phyloP scores from a whole-genome alignment of 30 jellyfish, hydroid and myxozoan genomes.

The Aurelia aurita region DNA sequence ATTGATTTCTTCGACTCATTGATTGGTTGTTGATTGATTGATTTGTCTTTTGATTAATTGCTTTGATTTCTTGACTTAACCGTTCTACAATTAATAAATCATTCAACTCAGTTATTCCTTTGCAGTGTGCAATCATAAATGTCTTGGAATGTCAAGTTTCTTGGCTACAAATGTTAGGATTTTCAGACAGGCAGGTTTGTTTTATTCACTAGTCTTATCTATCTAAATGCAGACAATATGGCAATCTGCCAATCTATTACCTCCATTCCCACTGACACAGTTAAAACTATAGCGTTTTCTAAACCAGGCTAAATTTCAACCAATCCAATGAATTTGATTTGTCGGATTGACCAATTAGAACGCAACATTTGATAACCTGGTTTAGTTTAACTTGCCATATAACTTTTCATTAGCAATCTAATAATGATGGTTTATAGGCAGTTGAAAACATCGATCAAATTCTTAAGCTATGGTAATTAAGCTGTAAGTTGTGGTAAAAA shows the following conservation, averaged over 20 bases:
- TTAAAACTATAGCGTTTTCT: too few relatives aligned
- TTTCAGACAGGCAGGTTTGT: slow-evolving; percentile 52
- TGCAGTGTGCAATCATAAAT: slow-evolving; percentile 36
- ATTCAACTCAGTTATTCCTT: neutral
- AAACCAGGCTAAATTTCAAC: too few relatives aligned
- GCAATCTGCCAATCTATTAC: neutral
- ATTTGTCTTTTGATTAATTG: neutral
- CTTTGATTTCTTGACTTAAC: neutral
- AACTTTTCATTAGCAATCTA: too few relatives aligned
- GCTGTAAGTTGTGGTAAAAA: too few relatives aligned
- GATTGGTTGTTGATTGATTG: neutral
- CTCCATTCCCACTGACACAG: too few relatives aligned
- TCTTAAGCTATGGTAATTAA: too few relatives aligned
- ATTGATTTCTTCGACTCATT: neutral
- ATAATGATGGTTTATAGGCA: too few relatives aligned
- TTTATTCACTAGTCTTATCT: neutral
- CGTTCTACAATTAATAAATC: neutral
- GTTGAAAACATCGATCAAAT: too few relatives aligned
- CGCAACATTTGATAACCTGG: neutral
- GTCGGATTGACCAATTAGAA: too few relatives aligned
- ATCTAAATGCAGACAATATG: neutral
- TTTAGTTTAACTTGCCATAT: too few relatives aligned
- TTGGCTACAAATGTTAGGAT: slow-evolving; percentile 57
- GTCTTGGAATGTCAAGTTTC: slow-evolving; percentile 53
- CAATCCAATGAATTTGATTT: too few relatives aligned